phyloP scores from a whole-genome alignment of 2,888 invertebrate genomes.

The Hirtodrosophila confusa region DNA sequence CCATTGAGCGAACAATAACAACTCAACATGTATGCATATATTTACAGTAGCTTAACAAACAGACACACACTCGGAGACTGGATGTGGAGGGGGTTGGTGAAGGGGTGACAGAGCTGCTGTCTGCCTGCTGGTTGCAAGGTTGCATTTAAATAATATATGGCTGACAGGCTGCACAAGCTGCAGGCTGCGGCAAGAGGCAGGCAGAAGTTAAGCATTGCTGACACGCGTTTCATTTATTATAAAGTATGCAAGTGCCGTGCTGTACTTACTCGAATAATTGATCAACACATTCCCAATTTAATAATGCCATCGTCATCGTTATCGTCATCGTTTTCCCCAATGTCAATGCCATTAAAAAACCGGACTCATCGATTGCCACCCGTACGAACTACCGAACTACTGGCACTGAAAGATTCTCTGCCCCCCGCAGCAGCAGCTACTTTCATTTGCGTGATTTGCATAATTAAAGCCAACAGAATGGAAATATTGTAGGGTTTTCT shows the following conservation, averaged over 20 bases:
- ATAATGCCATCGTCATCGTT: conserved; percentile 57
- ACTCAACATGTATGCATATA: conserved; percentile 11
- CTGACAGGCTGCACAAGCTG: conserved; percentile 23
- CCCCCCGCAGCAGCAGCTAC: conserved; percentile 6
- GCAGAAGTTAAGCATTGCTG: conserved; percentile 73
- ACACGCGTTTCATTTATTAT: conserved; percentile 78
- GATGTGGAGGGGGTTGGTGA: conserved; percentile 3
- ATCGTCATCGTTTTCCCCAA: conserved; percentile 41
- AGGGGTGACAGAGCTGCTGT: conserved; percentile 10
- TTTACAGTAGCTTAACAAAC: conserved; percentile 39
- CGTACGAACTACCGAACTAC: too few relatives aligned
- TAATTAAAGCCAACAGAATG: conserved; percentile 43
- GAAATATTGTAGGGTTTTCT: conserved; percentile 14
- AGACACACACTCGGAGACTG: conserved; percentile 7
- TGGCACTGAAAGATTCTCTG: conserved; percentile 1
- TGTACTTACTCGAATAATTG: conserved; percentile 9
- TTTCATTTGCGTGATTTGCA: conserved; percentile 50
- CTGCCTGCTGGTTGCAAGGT: conserved; percentile 55
- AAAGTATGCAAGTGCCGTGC: conserved; percentile 65
- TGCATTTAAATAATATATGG: conserved; percentile 69
- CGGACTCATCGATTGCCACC: conserved; percentile 43
- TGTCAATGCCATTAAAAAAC: conserved; percentile 40
- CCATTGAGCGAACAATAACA: conserved; percentile 24
- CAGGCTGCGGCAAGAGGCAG: conserved; percentile 22
- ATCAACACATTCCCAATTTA: conserved; percentile 67